These are phyloP conservation scores for Brachionus plicatilis DNA, from an alignment of 1,140 invertebrate species.

Conservation along the genomic window DNA sequence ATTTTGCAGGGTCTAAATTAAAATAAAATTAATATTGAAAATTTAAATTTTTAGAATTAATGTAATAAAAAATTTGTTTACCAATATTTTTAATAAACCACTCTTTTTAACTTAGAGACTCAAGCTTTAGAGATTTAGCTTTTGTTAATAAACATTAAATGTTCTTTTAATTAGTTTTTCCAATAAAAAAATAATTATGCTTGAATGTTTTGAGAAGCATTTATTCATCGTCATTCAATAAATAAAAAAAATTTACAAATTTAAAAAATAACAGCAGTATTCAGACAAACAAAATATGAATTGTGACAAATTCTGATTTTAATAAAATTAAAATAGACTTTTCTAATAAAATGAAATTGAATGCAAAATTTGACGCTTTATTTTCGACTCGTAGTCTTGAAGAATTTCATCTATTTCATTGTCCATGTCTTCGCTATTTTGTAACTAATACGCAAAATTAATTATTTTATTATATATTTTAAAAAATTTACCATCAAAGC, in stretches of 20 bases:
- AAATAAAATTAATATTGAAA: too few species aligned
- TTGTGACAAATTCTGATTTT: not conserved
- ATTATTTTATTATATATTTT: not conserved
- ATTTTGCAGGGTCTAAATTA: too few species aligned
- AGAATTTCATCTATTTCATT: slow-evolving; percentile 96
- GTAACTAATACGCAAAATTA: slow-evolving; percentile 64
- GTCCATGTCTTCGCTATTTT: slow-evolving; percentile 84
- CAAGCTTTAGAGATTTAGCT: too few species aligned
- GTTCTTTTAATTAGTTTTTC: too few species aligned
- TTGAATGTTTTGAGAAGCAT: not conserved
- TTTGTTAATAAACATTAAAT: too few species aligned
- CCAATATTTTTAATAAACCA: too few species aligned
- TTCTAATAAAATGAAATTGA: slow-evolving; percentile 11
- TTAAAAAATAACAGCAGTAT: not conserved
- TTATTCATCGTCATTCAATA: not conserved
- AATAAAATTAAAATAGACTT: too few species aligned
- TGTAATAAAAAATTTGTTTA: too few species aligned
- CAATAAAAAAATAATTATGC: not conserved
- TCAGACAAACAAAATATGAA: not conserved
- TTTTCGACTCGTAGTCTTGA: slow-evolving; percentile 86
- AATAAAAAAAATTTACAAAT: slow-evolving; percentile 9
- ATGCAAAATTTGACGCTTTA: slow-evolving; percentile 63
- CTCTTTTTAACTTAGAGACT: too few species aligned
- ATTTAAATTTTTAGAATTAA: too few species aligned
- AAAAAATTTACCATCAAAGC: slow-evolving; percentile 66